Base-by-base conservation (phyloP, 2,113 vertebrate genomes). In the Hylia prasina region DNA sequence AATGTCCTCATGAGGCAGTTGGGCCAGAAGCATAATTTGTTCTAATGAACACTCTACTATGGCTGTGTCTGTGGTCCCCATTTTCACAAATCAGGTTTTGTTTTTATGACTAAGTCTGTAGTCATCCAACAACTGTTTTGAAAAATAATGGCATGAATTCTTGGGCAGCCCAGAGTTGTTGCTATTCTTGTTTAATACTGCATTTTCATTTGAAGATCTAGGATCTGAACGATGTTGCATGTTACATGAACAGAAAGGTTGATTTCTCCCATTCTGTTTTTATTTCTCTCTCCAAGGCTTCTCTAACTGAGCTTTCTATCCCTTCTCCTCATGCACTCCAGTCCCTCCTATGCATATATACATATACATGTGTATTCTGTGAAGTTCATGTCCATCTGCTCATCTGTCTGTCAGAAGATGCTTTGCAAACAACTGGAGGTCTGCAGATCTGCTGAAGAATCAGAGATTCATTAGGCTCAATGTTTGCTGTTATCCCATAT, bases 381-480 rank as follows among this genome's bases (percentile, higher is more conserved):
- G 61, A 1, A 3, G 0, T 2, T 72, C 89, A 82, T 85, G 31
- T 72, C 48, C 61, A 64, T 85, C 85, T 92, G 70, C n/a, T 45
- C 15, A 8, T 87, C 12, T 54, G 11, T 85, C 61, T 82, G 78
- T 87, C 56, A 65, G 44, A 16, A 13, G 6, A 58, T 76, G 57
- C 45, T 89, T 87, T 91, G 31, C 65, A 65, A 80, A 65, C 81
- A 95, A 9, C 80, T 91, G 89, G 53, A 82, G 45, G 3, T 40
- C 75, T 85, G 63, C 60, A 93, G 40, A 72, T 75, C 31, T 69
- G 19, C 17, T 40, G 58, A 65, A 31, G 37, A 77, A 53, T 60
- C 25, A 76, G 18, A 44, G 73, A 53, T 24, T 53, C 7, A 1
- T 45, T 75, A 53, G 89, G 30, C 37, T 87, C 57, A 17, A 0